A percentile compares a stretch with the other conserved stretches of the same genome.
Evolutionary conservation across 2,888 invertebrate species (phyloP).

Genomic region (Thereva nobilitata): DNA sequence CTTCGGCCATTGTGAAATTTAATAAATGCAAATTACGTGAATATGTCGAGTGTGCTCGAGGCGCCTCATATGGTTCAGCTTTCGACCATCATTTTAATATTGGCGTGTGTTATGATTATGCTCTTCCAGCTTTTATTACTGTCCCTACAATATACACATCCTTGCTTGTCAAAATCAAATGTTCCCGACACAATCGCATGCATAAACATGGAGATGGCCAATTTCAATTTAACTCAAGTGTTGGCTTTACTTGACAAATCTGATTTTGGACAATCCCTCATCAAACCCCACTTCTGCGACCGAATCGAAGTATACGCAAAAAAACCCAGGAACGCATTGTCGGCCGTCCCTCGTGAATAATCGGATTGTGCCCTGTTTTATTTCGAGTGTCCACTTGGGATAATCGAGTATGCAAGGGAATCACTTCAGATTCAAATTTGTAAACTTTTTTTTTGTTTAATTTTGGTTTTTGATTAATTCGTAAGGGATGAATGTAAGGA

Average conservation of each 20-base stretch:
- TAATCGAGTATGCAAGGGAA: no score
- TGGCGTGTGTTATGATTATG: conserved; percentile 22
- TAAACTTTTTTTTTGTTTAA: no score
- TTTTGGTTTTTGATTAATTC: no score
- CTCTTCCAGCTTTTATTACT: conserved; percentile 5
- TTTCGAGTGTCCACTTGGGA: no score
- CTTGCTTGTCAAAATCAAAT: background rate
- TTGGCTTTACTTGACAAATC: conserved; percentile 24
- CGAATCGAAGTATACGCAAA: no score
- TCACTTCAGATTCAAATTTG: no score
- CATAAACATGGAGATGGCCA: conserved; percentile 17
- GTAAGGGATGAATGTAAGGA: no score
- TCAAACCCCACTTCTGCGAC: no score
- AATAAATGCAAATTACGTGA: conserved; percentile 30
- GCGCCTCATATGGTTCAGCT: conserved; percentile 14
- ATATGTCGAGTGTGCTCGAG: conserved; percentile 23
- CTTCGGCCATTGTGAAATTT: conserved; percentile 10
- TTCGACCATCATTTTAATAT: conserved; percentile 17
- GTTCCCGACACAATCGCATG: conserved; percentile 3
- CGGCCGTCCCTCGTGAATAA: no score
- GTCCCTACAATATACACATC: background rate
- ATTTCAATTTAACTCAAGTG: conserved; percentile 32
- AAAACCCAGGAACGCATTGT: no score
- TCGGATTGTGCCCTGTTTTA: no score
- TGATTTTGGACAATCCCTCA: conserved; percentile 4